A percentile compares a stretch with the other conserved stretches of the same genome.
These are phyloP conservation scores for Aphidius colemani DNA, from an alignment of 2,888 invertebrate genomes.

Conservation along the genomic window DNA sequence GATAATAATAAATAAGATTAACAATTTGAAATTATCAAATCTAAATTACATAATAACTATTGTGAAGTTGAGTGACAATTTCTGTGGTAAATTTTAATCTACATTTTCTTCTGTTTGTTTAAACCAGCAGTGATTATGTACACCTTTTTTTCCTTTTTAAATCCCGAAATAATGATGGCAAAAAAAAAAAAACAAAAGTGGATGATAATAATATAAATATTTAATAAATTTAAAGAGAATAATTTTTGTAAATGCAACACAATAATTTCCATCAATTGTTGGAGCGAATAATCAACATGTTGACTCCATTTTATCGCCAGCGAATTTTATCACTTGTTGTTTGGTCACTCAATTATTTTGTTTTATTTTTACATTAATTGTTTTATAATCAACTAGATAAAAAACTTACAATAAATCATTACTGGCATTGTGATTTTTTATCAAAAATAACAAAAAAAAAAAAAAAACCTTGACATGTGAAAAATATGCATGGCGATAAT, in stretches of 20 bases:
- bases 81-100: too few species aligned
- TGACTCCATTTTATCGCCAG: constrained; percentile 56
- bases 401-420: too few species aligned
- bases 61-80: too few species aligned
- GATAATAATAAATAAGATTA: not conserved
- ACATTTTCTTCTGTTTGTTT: not conserved
- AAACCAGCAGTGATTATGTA: constrained; percentile 19
- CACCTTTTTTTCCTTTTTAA: constrained; percentile 32
- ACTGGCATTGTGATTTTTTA: too few species aligned
- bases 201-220: constrained; percentile 1
- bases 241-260: constrained; percentile 45
- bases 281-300: constrained; percentile 52
- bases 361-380: too few species aligned
- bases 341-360: constrained; percentile 1
- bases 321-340: constrained; percentile 44
- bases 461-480: too few species aligned
- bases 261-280: constrained; percentile 40
- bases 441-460: too few species aligned
- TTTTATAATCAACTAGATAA: too few species aligned
- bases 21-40: not conserved
- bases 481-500: too few species aligned
- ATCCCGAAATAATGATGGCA: too few species aligned
- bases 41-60: too few species aligned
- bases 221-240: not conserved
- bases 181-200: not conserved